These are phyloP conservation scores for Syngnathus typhle DNA, from an alignment of 2,113 vertebrate genomes.

Conservation along the genomic window DNA sequence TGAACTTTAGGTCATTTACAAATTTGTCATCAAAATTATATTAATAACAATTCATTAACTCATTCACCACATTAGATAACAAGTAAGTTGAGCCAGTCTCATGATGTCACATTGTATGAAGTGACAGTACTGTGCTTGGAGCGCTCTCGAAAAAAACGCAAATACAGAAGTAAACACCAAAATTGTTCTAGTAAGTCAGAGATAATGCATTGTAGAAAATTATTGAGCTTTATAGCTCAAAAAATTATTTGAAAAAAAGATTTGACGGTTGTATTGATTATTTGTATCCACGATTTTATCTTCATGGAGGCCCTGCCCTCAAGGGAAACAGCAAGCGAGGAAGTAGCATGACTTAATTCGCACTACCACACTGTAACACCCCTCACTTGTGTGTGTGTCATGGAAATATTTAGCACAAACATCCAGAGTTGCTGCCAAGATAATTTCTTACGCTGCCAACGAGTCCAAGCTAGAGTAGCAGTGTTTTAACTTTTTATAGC, in stretches of 20 bases:
- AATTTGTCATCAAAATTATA: no score
- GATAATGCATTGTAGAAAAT: no score
- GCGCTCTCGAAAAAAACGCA: no score
- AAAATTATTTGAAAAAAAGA: neutral
- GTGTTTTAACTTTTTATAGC: slow-evolving; percentile 16
- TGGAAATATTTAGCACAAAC: slow-evolving; percentile 18
- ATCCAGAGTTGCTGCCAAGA: slow-evolving; percentile 31
- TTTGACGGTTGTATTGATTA: neutral
- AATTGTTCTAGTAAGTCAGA: no score
- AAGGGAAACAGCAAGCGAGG: slow-evolving; percentile 28
- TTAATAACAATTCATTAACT: no score
- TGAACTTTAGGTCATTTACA: no score
- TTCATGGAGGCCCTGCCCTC: neutral
- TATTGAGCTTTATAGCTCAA: no score
- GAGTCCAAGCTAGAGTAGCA: neutral
- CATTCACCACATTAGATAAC: no score
- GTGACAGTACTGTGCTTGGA: no score
- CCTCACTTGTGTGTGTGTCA: slow-evolving; percentile 25
- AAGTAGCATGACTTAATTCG: slow-evolving; percentile 35
- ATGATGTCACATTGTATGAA: no score
- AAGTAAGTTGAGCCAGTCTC: no score
- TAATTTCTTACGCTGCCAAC: slow-evolving; percentile 18
- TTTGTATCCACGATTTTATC: neutral
- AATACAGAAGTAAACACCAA: no score
- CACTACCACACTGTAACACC: neutral